Evolutionary conservation across 2,797 vertebrate genomes (phyloP), one percentile per base, ranked within the genome.

Genomic region (Harpagifer antarcticus): DNA sequence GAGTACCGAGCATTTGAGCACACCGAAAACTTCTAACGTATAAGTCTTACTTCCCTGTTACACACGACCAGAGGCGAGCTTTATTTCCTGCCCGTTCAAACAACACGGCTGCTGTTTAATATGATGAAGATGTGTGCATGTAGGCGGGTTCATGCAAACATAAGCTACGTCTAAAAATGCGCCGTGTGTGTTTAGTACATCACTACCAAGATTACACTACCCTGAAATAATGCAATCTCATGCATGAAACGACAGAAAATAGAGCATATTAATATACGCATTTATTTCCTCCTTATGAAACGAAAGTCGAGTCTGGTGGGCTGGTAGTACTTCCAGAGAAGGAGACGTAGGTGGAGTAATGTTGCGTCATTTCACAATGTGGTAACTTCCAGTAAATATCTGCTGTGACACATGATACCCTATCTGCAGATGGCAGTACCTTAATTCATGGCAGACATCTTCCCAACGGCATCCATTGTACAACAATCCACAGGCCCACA

Each of bases 311-410:
- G 16, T 2, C 1, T 0, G 4, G 1, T 2, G 56, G 40, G 37
- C 27, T 71, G 13, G 4, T 27, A 27, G 4, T 27, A 61, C 68
- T 89, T 90, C 84, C 64, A 45, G 27, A 47, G 73, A 87, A 90
- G 0, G 4, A 68, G 3, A 13, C 31, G 84, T 86, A 60, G 89
- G 90, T 86, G 89, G 90, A 73, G 84, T 77, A 60, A 61, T 55
- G 83, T 74, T 76, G 81, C 82, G 79, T 86, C 81, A 88, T 59
- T 82, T 80, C 43, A 52, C 15, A n/a, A 65, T 14, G 45, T 54
- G n/a, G 72, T 61, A 58, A 90, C 68, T 91, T 92, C 90, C 88
- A 86, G 91, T 86, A 87, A 91, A 45, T 7, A 23, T 37, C 0
- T 1, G 5, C 20, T 4, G 14, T 76, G 59, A 63, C 83, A 72